Percentiles rank a stretch among this genome's conserved stretches.
These are phyloP conservation scores for Meleagris gallopavo DNA, from an alignment of 2,113 vertebrate species.

Conservation along the genomic window DNA sequence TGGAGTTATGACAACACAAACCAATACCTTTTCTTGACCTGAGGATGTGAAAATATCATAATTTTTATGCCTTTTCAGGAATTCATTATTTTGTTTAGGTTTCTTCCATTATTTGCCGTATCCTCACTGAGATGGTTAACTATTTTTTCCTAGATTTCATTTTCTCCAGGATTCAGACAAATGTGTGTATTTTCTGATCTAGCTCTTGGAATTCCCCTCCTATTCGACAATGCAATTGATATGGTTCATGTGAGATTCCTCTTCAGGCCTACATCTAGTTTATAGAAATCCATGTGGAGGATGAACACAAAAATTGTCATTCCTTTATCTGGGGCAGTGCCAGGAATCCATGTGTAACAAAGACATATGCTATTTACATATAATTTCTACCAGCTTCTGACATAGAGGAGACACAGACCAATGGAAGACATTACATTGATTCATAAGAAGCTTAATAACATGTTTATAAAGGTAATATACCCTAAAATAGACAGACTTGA, in stretches of 20 bases:
- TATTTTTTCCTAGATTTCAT: not conserved
- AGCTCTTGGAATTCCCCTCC: not conserved
- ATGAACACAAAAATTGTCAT: not conserved
- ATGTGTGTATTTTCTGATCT: rapidly evolving
- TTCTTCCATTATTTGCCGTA: not conserved
- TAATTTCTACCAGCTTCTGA: not conserved
- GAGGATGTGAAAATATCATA: not conserved
- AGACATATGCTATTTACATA: not conserved
- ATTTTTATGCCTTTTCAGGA: not conserved
- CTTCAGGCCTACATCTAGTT: not conserved
- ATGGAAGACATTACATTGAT: not conserved
- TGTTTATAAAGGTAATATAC: not conserved
- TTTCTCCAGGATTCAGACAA: not conserved
- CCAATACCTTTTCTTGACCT: not conserved
- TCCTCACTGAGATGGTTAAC: not conserved
- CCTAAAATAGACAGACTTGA: not conserved
- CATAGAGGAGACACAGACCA: not conserved
- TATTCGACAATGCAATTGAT: not conserved
- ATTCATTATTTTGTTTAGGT: not conserved
- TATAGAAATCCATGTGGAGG: not conserved
- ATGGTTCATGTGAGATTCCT: not conserved
- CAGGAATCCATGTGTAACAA: not conserved
- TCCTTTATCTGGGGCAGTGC: not conserved
- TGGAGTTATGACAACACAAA: not conserved
- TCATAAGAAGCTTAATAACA: not conserved